phyloP scores from a whole-genome alignment of 2,888 invertebrate genomes.

The Danaus chrysippus region DNA sequence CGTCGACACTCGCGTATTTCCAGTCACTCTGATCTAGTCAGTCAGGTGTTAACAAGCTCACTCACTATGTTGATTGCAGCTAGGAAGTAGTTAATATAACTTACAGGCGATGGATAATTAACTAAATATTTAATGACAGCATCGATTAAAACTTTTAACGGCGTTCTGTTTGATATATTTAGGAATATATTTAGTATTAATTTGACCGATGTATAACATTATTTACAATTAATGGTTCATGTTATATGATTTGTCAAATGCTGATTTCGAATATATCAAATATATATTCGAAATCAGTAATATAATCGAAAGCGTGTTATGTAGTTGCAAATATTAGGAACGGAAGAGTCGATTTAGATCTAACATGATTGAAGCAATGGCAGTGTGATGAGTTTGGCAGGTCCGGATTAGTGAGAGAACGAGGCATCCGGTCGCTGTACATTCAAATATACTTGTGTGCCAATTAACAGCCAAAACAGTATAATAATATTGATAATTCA shows the following conservation, averaged over 20 bases:
- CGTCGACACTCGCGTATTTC: conserved; percentile 30
- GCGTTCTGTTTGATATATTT: too few species aligned
- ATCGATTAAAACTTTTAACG: too few species aligned
- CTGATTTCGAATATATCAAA: not conserved
- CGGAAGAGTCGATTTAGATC: conserved; percentile 43
- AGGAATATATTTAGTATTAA: not conserved
- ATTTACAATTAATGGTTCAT: not conserved
- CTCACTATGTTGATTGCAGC: conserved; percentile 32
- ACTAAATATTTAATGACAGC: conserved; percentile 10
- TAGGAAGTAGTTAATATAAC: conserved; percentile 27
- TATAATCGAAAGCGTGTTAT: not conserved
- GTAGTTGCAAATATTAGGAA: conserved; percentile 11
- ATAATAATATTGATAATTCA: too few species aligned
- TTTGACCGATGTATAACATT: not conserved
- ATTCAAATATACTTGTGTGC: conserved; percentile 18
- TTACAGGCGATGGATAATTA: conserved; percentile 20
- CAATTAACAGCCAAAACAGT: conserved; percentile 1
- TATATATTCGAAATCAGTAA: too few species aligned
- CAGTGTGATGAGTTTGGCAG: conserved; percentile 44
- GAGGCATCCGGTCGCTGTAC: conserved; percentile 30
- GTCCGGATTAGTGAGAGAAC: conserved; percentile 28
- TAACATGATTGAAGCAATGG: conserved; percentile 43
- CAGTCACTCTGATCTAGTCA: conserved; percentile 39
- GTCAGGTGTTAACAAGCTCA: conserved; percentile 35
- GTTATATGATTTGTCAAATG: not conserved